These are phyloP conservation scores for Philotrypesis tridentata DNA, from an alignment of 1,140 invertebrate genomes.

Conservation along the genomic window DNA sequence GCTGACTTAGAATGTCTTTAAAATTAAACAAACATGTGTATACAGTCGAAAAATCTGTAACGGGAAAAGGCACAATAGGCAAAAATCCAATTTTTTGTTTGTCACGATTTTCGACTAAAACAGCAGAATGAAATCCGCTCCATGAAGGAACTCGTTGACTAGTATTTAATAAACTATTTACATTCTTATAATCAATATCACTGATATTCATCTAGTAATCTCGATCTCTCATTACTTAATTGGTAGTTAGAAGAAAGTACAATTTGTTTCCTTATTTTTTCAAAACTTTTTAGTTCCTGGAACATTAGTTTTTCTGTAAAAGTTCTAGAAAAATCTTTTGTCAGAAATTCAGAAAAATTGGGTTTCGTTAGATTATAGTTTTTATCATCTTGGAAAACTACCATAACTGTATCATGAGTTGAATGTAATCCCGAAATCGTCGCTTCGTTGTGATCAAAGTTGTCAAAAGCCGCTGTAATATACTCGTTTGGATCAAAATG, in stretches of 20 bases:
- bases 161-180: not conserved
- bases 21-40: slow-evolving; percentile 48
- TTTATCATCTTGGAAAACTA: slow-evolving; percentile 35
- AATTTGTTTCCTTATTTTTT: too few species aligned
- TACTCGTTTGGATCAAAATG: slow-evolving; percentile 34
- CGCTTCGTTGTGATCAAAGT: slow-evolving; percentile 50
- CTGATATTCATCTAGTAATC: too few species aligned
- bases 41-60: slow-evolving; percentile 36
- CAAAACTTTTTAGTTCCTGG: too few species aligned
- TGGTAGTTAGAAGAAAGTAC: too few species aligned
- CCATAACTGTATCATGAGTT: slow-evolving; percentile 46
- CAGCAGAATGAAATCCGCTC: slow-evolving; percentile 28
- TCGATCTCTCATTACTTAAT: too few species aligned
- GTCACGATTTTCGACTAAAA: not conserved
- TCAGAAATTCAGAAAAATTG: slow-evolving; percentile 12
- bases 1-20: slow-evolving; percentile 36
- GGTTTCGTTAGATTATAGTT: slow-evolving; percentile 27
- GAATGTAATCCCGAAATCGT: slow-evolving; percentile 44
- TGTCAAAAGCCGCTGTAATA: too few species aligned
- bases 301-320: not conserved
- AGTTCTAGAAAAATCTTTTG: not conserved
- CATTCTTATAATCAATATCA: too few species aligned
- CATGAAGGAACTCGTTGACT: slow-evolving; percentile 2
- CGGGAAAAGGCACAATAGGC: slow-evolving; percentile 25
- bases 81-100: slow-evolving; percentile 32